These are phyloP conservation scores for Parotocinclus haroldoi DNA, from an alignment of 2,797 vertebrate genomes.

Conservation along the genomic window DNA sequence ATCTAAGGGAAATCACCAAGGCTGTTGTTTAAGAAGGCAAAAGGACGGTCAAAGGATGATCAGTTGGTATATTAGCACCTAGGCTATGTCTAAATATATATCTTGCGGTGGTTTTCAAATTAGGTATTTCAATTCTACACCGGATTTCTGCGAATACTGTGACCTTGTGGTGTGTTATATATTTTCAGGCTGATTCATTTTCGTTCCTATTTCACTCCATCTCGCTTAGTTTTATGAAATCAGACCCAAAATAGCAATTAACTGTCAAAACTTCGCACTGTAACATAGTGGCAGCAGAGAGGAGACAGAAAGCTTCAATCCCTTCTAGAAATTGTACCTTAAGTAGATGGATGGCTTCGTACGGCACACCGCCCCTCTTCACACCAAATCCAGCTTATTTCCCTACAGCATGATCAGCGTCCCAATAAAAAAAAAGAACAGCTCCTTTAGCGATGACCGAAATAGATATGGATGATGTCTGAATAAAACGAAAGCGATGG, in stretches of 20 bases:
- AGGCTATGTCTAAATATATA: not conserved
- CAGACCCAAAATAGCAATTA: not conserved
- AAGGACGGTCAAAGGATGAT: not conserved
- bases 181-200: slow-evolving; percentile 1
- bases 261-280: not conserved
- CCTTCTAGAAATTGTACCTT: slow-evolving; percentile 66
- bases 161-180: slow-evolving; percentile 41
- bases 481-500: slow-evolving; percentile 55
- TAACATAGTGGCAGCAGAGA: not conserved
- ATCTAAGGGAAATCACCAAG: not conserved
- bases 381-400: slow-evolving; percentile 40
- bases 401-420: slow-evolving; percentile 45
- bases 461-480: slow-evolving; percentile 33
- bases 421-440: slow-evolving; percentile 35
- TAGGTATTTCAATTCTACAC: slow-evolving; percentile 8
- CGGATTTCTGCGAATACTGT: not conserved
- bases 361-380: slow-evolving; percentile 46
- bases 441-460: slow-evolving; percentile 62
- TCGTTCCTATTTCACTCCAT: not conserved
- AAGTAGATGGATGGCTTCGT: slow-evolving; percentile 65
- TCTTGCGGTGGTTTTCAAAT: not conserved
- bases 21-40: too few species aligned
- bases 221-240: not conserved
- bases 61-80: not conserved
- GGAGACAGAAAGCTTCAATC: slow-evolving; percentile 4